Percentiles rank a stretch among this genome's conserved stretches.
Conservation (phyloP, 2,797 vertebrate genomes). For the Okamejei kenojei region DNA sequence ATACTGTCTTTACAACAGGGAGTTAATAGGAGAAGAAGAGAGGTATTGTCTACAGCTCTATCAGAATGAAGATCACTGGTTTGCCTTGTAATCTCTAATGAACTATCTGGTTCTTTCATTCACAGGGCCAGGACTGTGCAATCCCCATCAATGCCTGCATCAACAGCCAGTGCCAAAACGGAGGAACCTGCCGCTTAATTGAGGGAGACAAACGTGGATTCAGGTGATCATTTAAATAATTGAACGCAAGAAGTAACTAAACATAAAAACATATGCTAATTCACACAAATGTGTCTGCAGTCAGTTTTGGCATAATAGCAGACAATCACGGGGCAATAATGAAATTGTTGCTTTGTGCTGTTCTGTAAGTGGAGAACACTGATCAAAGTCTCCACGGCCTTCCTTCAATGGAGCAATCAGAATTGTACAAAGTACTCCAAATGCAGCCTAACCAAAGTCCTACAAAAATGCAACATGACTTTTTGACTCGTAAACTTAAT, state of each 20-base stretch:
- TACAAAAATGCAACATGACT: too few relatives aligned
- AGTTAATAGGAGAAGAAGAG: background rate
- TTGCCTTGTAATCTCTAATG: background rate
- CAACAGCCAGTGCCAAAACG: conserved; percentile 80
- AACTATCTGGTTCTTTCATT: background rate
- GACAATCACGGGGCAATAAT: background rate
- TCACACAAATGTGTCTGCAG: background rate
- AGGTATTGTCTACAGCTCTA: background rate
- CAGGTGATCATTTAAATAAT: conserved; percentile 63
- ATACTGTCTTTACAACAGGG: background rate
- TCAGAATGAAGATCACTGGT: background rate
- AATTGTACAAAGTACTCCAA: too few relatives aligned
- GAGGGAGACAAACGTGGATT: conserved; percentile 74
- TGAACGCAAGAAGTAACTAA: background rate
- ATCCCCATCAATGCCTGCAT: conserved; percentile 85
- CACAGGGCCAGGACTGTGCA: conserved; percentile 83
- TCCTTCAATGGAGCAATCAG: too few relatives aligned
- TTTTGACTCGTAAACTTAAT: too few relatives aligned
- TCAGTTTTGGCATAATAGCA: background rate
- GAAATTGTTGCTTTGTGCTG: background rate
- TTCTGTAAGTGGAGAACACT: background rate
- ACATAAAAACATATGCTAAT: background rate
- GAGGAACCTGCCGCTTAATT: conserved; percentile 83
- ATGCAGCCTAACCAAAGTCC: too few relatives aligned
- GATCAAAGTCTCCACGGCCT: too few relatives aligned